phyloP scores from a whole-genome alignment of 2,113 vertebrate genomes.

The Chloropsis cyanopogon region DNA sequence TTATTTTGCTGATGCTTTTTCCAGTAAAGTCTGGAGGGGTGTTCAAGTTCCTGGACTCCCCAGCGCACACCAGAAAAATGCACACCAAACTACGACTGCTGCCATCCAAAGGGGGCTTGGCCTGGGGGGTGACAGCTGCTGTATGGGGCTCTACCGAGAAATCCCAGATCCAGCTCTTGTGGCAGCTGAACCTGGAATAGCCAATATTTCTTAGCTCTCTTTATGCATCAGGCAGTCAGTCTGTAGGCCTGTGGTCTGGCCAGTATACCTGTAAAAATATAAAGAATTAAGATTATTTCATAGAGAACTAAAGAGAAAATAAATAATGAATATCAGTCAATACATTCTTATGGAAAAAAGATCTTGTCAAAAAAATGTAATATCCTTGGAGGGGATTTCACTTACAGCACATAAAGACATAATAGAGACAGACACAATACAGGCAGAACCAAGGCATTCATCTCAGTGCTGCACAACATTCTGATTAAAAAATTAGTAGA shows the following conservation, averaged over 20 bases:
- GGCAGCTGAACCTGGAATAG: neutral
- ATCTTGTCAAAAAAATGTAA: neutral
- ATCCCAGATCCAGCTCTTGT: neutral
- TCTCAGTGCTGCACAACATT: neutral
- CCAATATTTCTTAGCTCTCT: neutral
- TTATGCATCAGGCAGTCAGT: neutral
- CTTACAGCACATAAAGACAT: neutral
- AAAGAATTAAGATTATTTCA: neutral
- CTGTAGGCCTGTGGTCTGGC: neutral
- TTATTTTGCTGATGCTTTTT: neutral
- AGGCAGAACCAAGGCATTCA: neutral
- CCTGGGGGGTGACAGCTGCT: neutral
- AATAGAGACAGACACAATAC: neutral
- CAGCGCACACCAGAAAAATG: neutral
- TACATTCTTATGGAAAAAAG: neutral
- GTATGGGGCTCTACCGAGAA: neutral
- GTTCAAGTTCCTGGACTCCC: neutral
- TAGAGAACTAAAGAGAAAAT: neutral
- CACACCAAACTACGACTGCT: fast-evolving
- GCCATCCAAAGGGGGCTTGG: neutral
- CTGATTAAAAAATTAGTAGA: neutral
- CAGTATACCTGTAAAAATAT: neutral
- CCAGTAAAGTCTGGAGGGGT: neutral
- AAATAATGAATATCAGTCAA: neutral
- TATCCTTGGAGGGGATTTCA: neutral